Base-by-base conservation (phyloP, 2,113 vertebrate genomes). In the Heloderma charlesbogerti region DNA sequence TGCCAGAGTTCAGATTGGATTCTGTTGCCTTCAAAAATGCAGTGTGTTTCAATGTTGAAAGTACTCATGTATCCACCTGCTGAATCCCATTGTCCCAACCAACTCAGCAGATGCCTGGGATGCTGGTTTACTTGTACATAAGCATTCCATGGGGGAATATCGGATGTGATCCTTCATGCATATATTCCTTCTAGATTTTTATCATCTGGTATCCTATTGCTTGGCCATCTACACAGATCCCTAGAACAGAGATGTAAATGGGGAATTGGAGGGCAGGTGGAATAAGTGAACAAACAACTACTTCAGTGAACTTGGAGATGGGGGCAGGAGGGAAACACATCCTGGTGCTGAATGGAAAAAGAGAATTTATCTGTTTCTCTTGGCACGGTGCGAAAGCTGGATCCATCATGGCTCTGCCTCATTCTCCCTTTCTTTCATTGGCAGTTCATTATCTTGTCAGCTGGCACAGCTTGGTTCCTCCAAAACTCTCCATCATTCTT, bases 381-480 rank as follows among this genome's bases (percentile, higher is more conserved):
- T 92, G 1, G 1, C 7, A 0, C 7, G 1, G 1, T 31, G 0
- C 40, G 87, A 95, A 94, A 96, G 94, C 93, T 93, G 89, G 94
- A 94, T 95, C 96, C 95, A 95, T 95, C 92, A 93, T 0, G n/a
- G 57, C 86, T 93, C 94, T 97, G 89, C 87, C 92, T 93, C 60
- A 45, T 84, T 91, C 86, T 86, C 86, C 89, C 16, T 0, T 94
- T 92, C 94, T 94, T 95, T 92, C 95, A 93, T 88, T 92, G 91
- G 84, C 93, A 92, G 94, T 96, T 95, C 95, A 91, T 96, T 95
- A 95, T 96, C 94, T 94, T 95, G 94, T 94, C 94, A 93, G 88
- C 87, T 87, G 88, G 93, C 95, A 84, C 90, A 0, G 9, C 81
- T 69, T 37, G 40, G 93, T 88, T 95, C 91, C 91, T 84, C 87